phyloP scores from a whole-genome alignment of 92 coral and sea anemone genomes.

The Parazoanthus atlanticus region DNA sequence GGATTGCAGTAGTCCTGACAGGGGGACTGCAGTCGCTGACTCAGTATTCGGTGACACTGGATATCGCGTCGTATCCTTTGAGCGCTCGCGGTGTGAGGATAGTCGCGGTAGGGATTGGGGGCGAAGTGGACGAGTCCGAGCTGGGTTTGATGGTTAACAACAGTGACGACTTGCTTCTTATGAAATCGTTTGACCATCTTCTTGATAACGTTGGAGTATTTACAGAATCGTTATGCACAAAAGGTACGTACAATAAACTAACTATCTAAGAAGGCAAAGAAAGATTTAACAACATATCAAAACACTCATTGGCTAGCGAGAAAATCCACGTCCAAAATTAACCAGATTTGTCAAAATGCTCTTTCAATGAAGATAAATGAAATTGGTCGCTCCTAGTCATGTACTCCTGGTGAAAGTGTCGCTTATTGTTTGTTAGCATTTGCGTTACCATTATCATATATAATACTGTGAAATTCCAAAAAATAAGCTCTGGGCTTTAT shows the following conservation, averaged over 20 bases:
- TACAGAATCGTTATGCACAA: slow-evolving; percentile 8
- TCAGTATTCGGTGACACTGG: slow-evolving; percentile 21
- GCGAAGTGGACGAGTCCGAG: slow-evolving; percentile 9
- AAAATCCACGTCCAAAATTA: too few relatives aligned
- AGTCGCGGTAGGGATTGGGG: slow-evolving; percentile 29
- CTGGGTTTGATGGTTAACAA: slow-evolving; percentile 17
- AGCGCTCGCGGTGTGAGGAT: slow-evolving; percentile 22
- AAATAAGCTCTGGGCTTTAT: too few relatives aligned
- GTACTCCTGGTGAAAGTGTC: too few relatives aligned
- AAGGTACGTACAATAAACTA: neutral
- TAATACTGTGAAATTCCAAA: too few relatives aligned
- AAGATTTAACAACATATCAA: too few relatives aligned
- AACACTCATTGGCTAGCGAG: too few relatives aligned
- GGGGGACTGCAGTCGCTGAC: slow-evolving; percentile 29
- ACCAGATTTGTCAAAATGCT: too few relatives aligned
- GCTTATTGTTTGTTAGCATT: too few relatives aligned
- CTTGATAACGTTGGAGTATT: neutral
- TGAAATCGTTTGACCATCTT: slow-evolving; percentile 20
- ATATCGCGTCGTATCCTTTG: slow-evolving; percentile 32
- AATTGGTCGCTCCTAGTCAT: too few relatives aligned
- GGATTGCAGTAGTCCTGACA: slow-evolving; percentile 19
- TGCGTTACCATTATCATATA: too few relatives aligned
- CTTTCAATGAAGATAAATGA: too few relatives aligned
- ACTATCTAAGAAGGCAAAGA: neutral
- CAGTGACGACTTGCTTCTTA: slow-evolving; percentile 11